These are phyloP conservation scores for Nixonia krombeini DNA, from an alignment of 1,140 invertebrate genomes.

Conservation along the genomic window DNA sequence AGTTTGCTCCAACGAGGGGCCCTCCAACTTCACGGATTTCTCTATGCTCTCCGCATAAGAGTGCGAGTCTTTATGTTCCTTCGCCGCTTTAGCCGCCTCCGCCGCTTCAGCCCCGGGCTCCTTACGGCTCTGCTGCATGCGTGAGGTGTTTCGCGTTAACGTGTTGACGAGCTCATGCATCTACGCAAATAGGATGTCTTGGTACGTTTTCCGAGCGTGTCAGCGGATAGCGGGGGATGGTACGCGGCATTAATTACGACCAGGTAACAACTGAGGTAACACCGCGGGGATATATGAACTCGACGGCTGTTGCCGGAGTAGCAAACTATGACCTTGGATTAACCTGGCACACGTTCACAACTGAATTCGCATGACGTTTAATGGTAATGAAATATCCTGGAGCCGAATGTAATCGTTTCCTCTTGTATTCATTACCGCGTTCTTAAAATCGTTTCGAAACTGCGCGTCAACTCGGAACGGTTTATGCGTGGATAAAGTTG, in stretches of 20 bases:
- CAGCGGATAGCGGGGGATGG: too few relatives aligned
- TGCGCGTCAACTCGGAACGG: too few relatives aligned
- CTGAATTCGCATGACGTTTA: not conserved
- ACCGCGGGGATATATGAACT: not conserved
- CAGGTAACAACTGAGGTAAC: not conserved
- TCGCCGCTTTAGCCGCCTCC: constrained; percentile 30
- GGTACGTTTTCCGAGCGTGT: constrained; percentile 16
- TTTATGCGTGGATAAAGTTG: constrained; percentile 22
- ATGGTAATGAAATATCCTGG: not conserved
- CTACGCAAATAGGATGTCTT: constrained; percentile 37
- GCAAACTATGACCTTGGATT: not conserved
- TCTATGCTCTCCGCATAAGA: constrained; percentile 20
- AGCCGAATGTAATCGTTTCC: too few relatives aligned
- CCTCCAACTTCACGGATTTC: constrained; percentile 19
- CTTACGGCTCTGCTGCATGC: constrained; percentile 23
- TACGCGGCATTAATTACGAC: not conserved
- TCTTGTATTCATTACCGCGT: too few relatives aligned
- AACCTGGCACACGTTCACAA: not conserved
- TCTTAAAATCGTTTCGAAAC: too few relatives aligned
- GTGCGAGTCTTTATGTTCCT: constrained; percentile 23
- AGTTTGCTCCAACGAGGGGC: constrained; percentile 45
- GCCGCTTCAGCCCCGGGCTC: constrained; percentile 21
- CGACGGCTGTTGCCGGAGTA: constrained; percentile 1
- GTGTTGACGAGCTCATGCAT: constrained; percentile 32
- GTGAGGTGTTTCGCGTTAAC: constrained; percentile 38